Percentiles rank a stretch among this genome's conserved stretches.
Evolutionary conservation across 2,113 vertebrate genomes (phyloP).

Genomic region (Bujurquina vittata): DNA sequence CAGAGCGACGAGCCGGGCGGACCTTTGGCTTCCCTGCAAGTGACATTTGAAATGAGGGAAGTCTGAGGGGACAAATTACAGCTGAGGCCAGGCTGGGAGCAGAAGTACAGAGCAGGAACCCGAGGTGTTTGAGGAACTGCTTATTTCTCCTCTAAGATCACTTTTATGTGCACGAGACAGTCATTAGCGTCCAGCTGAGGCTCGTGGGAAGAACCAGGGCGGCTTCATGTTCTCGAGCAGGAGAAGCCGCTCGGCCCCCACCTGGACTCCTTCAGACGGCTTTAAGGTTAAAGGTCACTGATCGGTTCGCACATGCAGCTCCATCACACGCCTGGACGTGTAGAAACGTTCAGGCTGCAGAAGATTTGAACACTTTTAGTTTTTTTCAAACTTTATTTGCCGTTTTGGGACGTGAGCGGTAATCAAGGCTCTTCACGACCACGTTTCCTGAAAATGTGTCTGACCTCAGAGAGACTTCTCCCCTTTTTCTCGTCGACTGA

Average conservation of each 20-base stretch:
- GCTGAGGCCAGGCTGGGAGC: not conserved
- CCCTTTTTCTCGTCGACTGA: not conserved
- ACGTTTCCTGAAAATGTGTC: no score
- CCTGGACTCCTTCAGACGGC: not conserved
- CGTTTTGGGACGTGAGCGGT: no score
- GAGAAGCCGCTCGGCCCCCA: no score
- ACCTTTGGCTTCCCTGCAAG: not conserved
- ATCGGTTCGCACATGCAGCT: not conserved
- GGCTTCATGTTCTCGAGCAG: not conserved
- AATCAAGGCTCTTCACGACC: no score
- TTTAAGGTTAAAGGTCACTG: not conserved
- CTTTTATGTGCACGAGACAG: not conserved
- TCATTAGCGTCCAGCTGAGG: not conserved
- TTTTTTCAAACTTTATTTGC: no score
- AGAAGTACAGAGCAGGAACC: constrained; percentile 16
- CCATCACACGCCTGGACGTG: not conserved
- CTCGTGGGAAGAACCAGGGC: not conserved
- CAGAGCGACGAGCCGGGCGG: not conserved
- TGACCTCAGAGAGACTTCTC: no score
- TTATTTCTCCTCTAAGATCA: not conserved
- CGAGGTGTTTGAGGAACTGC: not conserved
- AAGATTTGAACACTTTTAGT: not conserved
- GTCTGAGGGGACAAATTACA: not conserved
- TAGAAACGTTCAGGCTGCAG: not conserved
- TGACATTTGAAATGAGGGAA: constrained; percentile 3